Base-by-base conservation (phyloP, 2,888 invertebrate species). In the Tribolium freemani region DNA sequence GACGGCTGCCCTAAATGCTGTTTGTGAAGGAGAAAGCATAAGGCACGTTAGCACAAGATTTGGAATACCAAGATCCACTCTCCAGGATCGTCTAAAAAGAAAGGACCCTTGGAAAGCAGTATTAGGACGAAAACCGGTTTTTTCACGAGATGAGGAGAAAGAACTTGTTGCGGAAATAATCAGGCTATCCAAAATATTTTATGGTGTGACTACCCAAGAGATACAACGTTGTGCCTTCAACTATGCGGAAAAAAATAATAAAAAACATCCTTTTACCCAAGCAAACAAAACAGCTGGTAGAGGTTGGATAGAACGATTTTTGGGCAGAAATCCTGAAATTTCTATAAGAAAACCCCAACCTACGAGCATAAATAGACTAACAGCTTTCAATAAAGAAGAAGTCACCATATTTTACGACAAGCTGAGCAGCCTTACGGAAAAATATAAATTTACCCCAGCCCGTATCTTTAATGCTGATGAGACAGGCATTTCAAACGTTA, bases 391-490 rank as follows among this genome's bases (percentile, higher is more conserved):
- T 20, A 21, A 44, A n/a, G 10, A 4, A 5, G 20, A 66, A 44
- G 38, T 66, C 3, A 3, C n/a, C 5, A 10, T 1, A 5, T 50
- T 16, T 16, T 16, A 11, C 4, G 0, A 1, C 1, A 38, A 53
- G 63, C 38, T 72, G 3, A 3, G n/a, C 20, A 21, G 69, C 63
- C 45, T 48, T 48, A 3, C 2, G 1, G 57, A 20, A 46, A 60
- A 58, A 16, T 50, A 56, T 20, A 48, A 63, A 16, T 69, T 72
- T 63, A 1, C 10, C 1, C 50, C 56, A 21, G 9, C 31, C 2
- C 21, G 16, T n/a, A 66, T 66, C 1, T 66, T 10, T 30, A 66
- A 66, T 13, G 6, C 6, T 3, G 66, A 66, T n/a, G 54, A 66
- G 45, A 66, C 11, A 0, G 44, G 10, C 2, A 20, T 66, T 10